Evolutionary conservation across 2,113 vertebrate species (phyloP), one percentile per base, ranked within the genome.

Genomic region (Rattus norvegicus): DNA sequence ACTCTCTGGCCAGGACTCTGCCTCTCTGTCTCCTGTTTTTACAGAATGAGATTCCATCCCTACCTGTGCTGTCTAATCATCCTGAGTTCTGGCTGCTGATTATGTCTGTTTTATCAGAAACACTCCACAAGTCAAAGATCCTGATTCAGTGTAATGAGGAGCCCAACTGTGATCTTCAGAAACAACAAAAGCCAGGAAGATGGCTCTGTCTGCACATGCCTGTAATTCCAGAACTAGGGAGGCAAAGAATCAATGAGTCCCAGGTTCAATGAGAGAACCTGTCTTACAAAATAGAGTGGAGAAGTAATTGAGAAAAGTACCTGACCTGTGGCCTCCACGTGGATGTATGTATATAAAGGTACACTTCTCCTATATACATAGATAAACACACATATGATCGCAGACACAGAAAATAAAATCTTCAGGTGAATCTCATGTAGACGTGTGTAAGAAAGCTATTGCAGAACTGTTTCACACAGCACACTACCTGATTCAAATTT

Each of bases 91-190:
- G 26, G 26, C 20, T 88, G 9, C 28, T 84, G 12, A 20, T 84
- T 59, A 33, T 49, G 24, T 33, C 59, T 39, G n/a, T 97, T 92
- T 47, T 12, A 79, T 69, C 6, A 92, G 84, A 92, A 92, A 84
- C 73, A 13, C 26, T 13, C 22, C 33, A 61, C 28, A 24, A 2
- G 22, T 86, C 76, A 67, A 61, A 91, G 7, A 52, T 67, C 7
- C 91, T 93, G 52, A 67, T 61, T 39, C 81, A 84, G 6, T 75
- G 19, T 77, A 26, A 1, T 1, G 4, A 14, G 20, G 19, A 93
- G 10, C 1, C 3, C 5, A 75, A n/a, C 22, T 39, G 28, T 88
- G 22, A 49, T 33, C 63, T 56, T 88, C 69, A 26, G 3, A 52
- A 88, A 54, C 33, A 70, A 33, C 14, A 61, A 49, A 86, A 14